These are phyloP conservation scores for Palloptera scutellata DNA, from an alignment of 2,888 invertebrate species.

Conservation along the genomic window DNA sequence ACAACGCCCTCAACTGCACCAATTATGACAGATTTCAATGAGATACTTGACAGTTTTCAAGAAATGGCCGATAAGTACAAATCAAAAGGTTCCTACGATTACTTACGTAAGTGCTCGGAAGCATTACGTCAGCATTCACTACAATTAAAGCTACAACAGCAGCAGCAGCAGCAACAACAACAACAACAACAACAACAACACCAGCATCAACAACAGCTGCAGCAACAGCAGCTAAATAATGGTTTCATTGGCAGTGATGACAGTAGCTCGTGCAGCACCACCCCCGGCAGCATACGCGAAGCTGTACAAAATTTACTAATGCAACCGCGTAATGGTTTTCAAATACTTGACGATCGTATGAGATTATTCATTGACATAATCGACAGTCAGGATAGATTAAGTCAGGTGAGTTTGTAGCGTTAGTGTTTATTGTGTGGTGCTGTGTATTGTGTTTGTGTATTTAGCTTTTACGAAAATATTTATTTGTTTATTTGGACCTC, in stretches of 20 bases:
- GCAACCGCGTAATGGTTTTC: constrained; percentile 78
- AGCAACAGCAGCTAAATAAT: constrained; percentile 40
- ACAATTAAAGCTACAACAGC: constrained; percentile 57
- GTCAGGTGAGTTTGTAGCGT: constrained; percentile 71
- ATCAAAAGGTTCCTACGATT: constrained; percentile 63
- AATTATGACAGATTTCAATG: constrained; percentile 60
- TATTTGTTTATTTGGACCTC: no score
- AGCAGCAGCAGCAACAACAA: constrained; percentile 47
- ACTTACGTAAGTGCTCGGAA: constrained; percentile 63
- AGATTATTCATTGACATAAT: constrained; percentile 82
- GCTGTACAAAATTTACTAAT: constrained; percentile 74
- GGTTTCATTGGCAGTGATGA: constrained; percentile 54
- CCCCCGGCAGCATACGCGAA: constrained; percentile 73
- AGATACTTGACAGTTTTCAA: constrained; percentile 63
- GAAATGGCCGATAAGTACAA: constrained; percentile 64
- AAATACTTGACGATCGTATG: constrained; percentile 80
- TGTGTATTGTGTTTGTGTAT: no score
- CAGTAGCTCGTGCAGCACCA: constrained; percentile 64
- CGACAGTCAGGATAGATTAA: constrained; percentile 82
- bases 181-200: constrained; percentile 36
- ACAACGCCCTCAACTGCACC: constrained; percentile 58
- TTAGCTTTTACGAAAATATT: neutral
- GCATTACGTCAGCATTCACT: constrained; percentile 62
- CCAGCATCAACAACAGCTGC: constrained; percentile 31
- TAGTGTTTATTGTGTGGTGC: no score